These are phyloP conservation scores for Pyrgilauda ruficollis DNA, from an alignment of 2,113 vertebrate genomes.

Conservation along the genomic window DNA sequence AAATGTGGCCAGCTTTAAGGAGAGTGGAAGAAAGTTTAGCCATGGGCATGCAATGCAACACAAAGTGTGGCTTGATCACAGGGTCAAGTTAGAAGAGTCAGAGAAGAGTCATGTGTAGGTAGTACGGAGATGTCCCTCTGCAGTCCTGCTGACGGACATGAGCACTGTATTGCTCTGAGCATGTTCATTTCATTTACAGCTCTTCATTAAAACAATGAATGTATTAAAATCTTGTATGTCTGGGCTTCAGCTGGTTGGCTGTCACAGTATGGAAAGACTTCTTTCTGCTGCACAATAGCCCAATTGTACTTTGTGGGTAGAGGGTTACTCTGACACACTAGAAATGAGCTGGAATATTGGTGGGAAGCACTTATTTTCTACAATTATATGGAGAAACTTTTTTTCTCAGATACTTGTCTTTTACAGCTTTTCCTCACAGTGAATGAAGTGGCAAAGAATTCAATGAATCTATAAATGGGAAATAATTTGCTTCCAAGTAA, in stretches of 20 bases:
- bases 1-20: neutral
- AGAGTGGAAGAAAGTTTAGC: neutral
- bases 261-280: neutral
- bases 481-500: neutral
- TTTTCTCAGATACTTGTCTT: neutral
- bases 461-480: neutral
- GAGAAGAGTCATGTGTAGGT: neutral
- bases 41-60: neutral
- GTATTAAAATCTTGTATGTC: neutral
- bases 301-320: neutral
- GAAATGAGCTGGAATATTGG: neutral
- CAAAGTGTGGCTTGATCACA: no score
- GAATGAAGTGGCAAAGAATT: neutral
- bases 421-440: neutral
- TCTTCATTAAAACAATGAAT: constrained; percentile 8
- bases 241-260: constrained; percentile 4
- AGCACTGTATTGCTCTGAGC: neutral
- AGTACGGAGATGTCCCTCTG: neutral
- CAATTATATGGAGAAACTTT: neutral
- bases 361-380: neutral
- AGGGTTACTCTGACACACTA: neutral
- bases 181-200: neutral
- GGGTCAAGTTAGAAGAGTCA: neutral
- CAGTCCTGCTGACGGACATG: neutral
- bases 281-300: neutral